Percentiles rank a stretch among this genome's conserved stretches.
Evolutionary conservation across 2,797 vertebrate species (phyloP).

Genomic region (Falco peregrinus): DNA sequence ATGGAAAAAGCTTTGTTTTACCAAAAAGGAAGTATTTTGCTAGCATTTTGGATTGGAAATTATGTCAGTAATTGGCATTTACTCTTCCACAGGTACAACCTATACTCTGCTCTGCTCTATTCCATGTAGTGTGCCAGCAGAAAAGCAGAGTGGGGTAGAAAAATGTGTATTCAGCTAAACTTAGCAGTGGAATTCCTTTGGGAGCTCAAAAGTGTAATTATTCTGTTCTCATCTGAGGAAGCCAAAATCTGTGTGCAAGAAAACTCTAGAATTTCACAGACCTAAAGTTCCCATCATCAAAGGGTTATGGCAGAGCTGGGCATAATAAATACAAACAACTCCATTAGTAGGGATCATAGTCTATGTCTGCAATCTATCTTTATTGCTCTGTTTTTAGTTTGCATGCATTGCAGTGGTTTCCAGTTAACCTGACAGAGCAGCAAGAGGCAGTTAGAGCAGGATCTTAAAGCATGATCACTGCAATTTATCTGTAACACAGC

Average conservation of each 20-base stretch:
- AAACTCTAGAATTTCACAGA: neutral
- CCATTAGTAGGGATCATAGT: neutral
- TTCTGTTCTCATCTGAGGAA: neutral
- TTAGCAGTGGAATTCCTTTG: neutral
- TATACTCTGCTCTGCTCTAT: neutral
- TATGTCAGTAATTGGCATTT: neutral
- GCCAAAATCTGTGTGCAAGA: neutral
- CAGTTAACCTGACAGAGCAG: neutral
- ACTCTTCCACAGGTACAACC: neutral
- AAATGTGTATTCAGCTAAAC: neutral
- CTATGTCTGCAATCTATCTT: neutral
- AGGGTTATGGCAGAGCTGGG: neutral
- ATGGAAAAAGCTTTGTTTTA: neutral
- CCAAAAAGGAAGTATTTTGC: neutral
- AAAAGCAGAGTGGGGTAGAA: neutral
- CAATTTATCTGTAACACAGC: neutral
- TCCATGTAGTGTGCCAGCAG: neutral
- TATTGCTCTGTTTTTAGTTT: neutral
- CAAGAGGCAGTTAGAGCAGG: neutral
- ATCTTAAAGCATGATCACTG: neutral
- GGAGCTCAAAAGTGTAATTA: neutral
- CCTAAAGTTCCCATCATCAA: neutral
- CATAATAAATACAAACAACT: neutral
- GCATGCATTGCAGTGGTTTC: neutral
- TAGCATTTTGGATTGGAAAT: neutral